Evolutionary conservation across 2,797 vertebrate species (phyloP).

Genomic region (Tenualosa thibaudeaui): DNA sequence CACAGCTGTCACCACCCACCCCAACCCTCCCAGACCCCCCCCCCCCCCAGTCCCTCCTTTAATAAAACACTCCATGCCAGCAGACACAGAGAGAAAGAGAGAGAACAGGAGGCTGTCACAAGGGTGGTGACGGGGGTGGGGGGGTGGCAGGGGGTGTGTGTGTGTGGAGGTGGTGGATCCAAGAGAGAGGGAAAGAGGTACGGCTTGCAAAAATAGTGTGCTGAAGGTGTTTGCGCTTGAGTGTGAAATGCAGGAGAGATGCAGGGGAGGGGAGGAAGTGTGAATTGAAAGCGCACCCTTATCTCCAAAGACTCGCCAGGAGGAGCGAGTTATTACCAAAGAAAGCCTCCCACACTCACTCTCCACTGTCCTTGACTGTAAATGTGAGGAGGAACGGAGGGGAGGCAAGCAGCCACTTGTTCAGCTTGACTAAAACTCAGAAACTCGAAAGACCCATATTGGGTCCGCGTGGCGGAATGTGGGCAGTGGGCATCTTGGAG

Average conservation of each 20-base stretch:
- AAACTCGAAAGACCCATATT: conserved; percentile 44
- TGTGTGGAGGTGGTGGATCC: background rate
- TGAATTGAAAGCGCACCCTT: conserved; percentile 38
- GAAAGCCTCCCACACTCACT: conserved; percentile 25
- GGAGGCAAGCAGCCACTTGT: conserved; percentile 30
- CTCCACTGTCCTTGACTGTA: conserved; percentile 37
- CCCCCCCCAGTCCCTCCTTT: conserved; percentile 11
- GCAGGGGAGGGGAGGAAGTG: conserved; percentile 16
- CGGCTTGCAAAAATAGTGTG: conserved; percentile 9
- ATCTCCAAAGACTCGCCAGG: conserved; percentile 32
- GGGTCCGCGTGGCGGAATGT: background rate
- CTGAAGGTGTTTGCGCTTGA: background rate
- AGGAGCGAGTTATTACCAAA: conserved; percentile 49
- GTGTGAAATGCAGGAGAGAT: conserved; percentile 16
- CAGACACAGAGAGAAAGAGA: conserved; percentile 6
- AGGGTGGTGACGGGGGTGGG: background rate
- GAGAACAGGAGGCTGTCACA: conserved; percentile 18
- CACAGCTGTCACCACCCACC: background rate
- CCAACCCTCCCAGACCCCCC: background rate
- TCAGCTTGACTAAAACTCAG: conserved; percentile 30
- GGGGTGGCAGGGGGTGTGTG: too few species aligned
- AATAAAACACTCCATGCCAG: conserved; percentile 41
- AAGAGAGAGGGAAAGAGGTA: background rate
- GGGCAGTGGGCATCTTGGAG: background rate
- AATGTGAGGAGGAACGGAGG: conserved; percentile 12